Evolutionary conservation across 23 tunicate species (phyloP).

Genomic region (Botrylloides violaceus): DNA sequence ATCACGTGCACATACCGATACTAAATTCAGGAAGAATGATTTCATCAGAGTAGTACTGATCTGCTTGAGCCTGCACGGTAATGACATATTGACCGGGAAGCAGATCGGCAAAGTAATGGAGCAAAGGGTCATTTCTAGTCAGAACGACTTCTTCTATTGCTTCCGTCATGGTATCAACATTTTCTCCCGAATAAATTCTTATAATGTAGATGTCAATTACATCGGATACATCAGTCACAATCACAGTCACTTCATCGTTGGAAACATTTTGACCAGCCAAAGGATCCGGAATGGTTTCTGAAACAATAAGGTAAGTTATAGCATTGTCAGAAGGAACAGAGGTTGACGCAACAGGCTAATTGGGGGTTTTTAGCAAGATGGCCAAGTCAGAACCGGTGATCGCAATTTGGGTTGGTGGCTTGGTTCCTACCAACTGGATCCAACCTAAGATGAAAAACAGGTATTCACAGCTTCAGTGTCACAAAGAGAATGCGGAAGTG

Average conservation of each 20-base stretch:
- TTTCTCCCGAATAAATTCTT: background rate
- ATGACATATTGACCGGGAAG: slow-evolving; percentile 32
- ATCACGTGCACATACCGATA: background rate
- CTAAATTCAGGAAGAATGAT: background rate
- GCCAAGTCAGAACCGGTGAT: no score
- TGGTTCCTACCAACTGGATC: no score
- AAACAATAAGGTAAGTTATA: background rate
- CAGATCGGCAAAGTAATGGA: slow-evolving; percentile 16
- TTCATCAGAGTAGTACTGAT: background rate
- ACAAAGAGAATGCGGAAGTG: no score
- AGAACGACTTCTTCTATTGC: slow-evolving; percentile 6
- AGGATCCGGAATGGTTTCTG: slow-evolving; percentile 23
- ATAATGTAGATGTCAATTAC: slow-evolving; percentile 34
- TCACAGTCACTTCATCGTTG: slow-evolving; percentile 23
- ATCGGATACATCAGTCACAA: slow-evolving; percentile 9
- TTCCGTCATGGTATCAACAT: background rate
- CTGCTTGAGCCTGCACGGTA: slow-evolving; percentile 13
- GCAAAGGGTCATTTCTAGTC: background rate
- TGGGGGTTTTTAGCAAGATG: no score
- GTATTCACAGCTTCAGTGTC: no score
- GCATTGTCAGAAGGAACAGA: background rate
- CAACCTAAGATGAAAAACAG: no score
- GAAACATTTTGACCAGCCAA: slow-evolving; percentile 27
- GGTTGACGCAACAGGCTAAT: background rate
- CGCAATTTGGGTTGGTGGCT: no score